Percentiles rank a stretch among this genome's conserved stretches.
Conservation (phyloP, 1,140 invertebrate genomes). For the Zaprionus inermis region DNA sequence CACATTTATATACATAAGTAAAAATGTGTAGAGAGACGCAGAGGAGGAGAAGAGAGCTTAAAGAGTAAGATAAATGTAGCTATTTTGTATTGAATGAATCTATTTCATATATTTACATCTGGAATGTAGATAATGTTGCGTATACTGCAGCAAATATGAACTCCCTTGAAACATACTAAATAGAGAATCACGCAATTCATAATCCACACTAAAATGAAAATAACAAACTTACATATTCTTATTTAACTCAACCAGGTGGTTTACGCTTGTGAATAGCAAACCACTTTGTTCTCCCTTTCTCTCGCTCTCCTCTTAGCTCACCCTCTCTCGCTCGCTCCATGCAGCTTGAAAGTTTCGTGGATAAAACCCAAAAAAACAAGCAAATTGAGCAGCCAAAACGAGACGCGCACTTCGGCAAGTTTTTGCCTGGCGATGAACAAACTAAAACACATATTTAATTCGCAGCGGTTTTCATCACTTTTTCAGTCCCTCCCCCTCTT, state of each 20-base stretch:
- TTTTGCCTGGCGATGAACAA: constrained; percentile 15
- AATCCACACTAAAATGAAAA: neutral
- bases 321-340: neutral
- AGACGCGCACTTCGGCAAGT: constrained; percentile 17
- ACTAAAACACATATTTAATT: constrained; percentile 49
- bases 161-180: neutral
- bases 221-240: neutral
- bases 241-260: constrained; percentile 12
- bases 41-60: too few relatives aligned
- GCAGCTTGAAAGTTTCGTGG: constrained; percentile 10
- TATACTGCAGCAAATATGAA: neutral
- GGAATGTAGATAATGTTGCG: too few relatives aligned
- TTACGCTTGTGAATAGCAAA: neutral
- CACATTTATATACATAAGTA: too few relatives aligned
- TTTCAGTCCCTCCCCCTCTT: neutral
- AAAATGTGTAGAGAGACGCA: too few relatives aligned
- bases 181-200: neutral
- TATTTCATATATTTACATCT: too few relatives aligned
- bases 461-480: constrained; percentile 31
- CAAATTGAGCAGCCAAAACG: constrained; percentile 28
- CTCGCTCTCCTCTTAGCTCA: too few relatives aligned
- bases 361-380: neutral
- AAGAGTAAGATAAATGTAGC: neutral
- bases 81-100: too few relatives aligned
- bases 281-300: neutral